Conservation (phyloP, 2,888 invertebrate genomes). For the Lymantria monacha region DNA sequence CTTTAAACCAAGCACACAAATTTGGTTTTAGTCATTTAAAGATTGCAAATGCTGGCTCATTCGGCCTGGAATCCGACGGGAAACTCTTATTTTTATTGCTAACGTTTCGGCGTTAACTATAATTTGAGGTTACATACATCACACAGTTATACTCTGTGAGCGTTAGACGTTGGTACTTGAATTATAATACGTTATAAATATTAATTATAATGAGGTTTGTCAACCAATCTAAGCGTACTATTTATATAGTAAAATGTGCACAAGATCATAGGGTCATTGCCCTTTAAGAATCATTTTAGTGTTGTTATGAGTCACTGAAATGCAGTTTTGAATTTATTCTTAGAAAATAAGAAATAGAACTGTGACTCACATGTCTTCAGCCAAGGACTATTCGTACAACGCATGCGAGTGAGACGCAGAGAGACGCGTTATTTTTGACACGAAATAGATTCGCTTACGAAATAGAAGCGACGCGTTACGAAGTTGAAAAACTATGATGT, state of each 20-base stretch:
- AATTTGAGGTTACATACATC: background rate
- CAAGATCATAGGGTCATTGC: slow-evolving; percentile 66
- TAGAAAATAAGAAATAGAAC: slow-evolving; percentile 76
- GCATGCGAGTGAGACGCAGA: slow-evolving; percentile 33
- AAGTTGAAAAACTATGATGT: slow-evolving; percentile 11
- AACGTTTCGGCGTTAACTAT: background rate
- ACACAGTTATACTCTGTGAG: background rate
- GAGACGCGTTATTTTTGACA: slow-evolving; percentile 44
- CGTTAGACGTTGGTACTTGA: background rate
- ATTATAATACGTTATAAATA: background rate
- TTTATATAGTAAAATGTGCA: slow-evolving; percentile 34
- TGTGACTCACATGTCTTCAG: slow-evolving; percentile 64
- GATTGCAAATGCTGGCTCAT: background rate
- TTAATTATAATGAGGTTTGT: background rate
- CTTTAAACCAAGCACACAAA: background rate
- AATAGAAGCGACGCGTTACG: slow-evolving; percentile 26
- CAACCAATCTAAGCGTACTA: slow-evolving; percentile 16
- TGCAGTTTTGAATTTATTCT: slow-evolving; percentile 78
- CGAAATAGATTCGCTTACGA: slow-evolving; percentile 30
- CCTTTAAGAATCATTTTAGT: slow-evolving; percentile 54
- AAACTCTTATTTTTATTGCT: background rate
- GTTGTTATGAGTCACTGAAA: slow-evolving; percentile 62
- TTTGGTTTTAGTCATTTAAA: background rate
- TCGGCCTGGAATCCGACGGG: background rate
- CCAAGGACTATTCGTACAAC: slow-evolving; percentile 55